Evolutionary conservation across 2,797 vertebrate species (phyloP).

Genomic region (Natrix natrix): DNA sequence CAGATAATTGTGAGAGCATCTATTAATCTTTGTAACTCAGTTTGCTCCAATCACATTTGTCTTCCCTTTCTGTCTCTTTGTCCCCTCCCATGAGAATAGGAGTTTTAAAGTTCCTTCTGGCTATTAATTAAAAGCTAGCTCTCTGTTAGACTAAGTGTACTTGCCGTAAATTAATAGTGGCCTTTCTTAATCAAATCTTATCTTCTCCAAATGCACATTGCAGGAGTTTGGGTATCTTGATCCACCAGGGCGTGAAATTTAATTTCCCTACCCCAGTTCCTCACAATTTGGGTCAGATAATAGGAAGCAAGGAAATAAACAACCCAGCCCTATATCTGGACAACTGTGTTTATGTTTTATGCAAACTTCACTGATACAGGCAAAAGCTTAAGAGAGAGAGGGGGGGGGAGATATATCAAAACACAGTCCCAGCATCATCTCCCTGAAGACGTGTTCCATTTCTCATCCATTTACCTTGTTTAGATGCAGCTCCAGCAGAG

Average conservation of each 20-base stretch:
- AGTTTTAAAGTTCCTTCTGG: constrained; percentile 71
- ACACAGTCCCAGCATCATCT: constrained; percentile 22
- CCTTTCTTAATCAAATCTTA: constrained; percentile 80
- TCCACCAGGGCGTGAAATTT: constrained; percentile 71
- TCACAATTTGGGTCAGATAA: constrained; percentile 33
- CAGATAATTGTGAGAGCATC: constrained; percentile 46
- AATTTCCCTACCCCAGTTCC: constrained; percentile 59
- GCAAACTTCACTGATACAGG: constrained; percentile 6
- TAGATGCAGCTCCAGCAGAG: constrained; percentile 27
- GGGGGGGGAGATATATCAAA: neutral
- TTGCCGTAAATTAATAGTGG: constrained; percentile 82
- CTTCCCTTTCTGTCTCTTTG: constrained; percentile 10
- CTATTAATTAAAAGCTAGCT: constrained; percentile 87
- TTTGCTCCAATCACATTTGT: constrained; percentile 36
- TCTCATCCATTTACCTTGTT: constrained; percentile 51
- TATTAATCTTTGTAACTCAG: constrained; percentile 58
- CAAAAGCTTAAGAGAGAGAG: neutral
- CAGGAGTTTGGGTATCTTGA: constrained; percentile 60
- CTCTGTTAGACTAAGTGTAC: constrained; percentile 74
- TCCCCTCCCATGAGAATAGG: constrained; percentile 51
- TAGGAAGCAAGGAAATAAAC: constrained; percentile 23
- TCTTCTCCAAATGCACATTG: constrained; percentile 64
- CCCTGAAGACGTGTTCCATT: constrained; percentile 47
- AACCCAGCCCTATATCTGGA: constrained; percentile 12
- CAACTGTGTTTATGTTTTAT: constrained; percentile 29